Percentiles rank a stretch among this genome's conserved stretches.
These are phyloP conservation scores for Nasonia longicornis DNA, from an alignment of 1,140 invertebrate species.

Conservation along the genomic window DNA sequence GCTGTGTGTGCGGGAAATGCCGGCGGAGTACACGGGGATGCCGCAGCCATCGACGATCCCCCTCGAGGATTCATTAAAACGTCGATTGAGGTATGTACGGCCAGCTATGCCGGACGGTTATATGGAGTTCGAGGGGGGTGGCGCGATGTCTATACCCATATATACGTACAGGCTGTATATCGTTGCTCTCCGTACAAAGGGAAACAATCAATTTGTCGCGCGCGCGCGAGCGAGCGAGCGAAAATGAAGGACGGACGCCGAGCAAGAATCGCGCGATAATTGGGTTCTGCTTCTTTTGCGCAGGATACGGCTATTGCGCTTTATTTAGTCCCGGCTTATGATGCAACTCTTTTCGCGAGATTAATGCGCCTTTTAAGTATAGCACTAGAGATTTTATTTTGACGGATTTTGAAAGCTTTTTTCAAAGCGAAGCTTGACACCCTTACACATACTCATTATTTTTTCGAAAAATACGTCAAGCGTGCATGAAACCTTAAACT, in stretches of 20 bases:
- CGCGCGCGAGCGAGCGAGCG: neutral
- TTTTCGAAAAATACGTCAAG: no score
- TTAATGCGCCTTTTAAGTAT: no score
- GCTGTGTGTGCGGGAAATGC: neutral
- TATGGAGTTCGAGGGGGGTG: neutral
- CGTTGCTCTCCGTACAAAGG: slow-evolving; percentile 4
- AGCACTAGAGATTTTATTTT: neutral
- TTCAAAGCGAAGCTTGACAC: neutral
- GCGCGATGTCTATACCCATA: neutral
- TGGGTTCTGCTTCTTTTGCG: slow-evolving; percentile 23
- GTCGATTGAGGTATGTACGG: slow-evolving; percentile 30
- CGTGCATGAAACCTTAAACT: no score
- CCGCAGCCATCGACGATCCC: slow-evolving; percentile 1
- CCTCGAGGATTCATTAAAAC: slow-evolving; percentile 42
- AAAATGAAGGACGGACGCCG: slow-evolving; percentile 14
- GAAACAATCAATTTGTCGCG: slow-evolving; percentile 44
- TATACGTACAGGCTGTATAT: neutral
- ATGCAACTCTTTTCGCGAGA: neutral
- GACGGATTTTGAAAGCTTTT: neutral
- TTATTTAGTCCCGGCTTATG: neutral
- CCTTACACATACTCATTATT: neutral
- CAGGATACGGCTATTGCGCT: neutral
- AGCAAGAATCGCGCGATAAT: slow-evolving; percentile 16
- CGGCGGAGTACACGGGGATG: slow-evolving; percentile 1
- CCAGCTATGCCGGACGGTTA: neutral